These are phyloP conservation scores for Phataginus tetradactyla DNA, from an alignment of 2,797 vertebrate genomes.

Conservation along the genomic window DNA sequence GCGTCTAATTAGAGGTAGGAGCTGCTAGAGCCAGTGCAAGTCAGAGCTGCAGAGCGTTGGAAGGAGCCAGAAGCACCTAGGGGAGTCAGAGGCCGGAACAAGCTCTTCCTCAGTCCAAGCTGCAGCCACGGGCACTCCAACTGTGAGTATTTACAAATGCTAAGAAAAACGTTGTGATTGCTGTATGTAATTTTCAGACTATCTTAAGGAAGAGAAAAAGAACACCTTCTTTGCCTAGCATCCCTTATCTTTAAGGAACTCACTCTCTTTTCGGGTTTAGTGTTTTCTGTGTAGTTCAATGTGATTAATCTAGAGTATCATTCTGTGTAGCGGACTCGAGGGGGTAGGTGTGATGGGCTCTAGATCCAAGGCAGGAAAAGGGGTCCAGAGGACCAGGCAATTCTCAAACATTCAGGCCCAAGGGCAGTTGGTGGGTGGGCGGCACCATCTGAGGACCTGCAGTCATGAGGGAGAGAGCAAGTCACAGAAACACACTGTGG, in stretches of 20 bases:
- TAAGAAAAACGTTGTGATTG: neutral
- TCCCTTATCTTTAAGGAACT: neutral
- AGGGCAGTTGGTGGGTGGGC: neutral
- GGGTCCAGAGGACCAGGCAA: neutral
- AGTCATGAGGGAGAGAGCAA: neutral
- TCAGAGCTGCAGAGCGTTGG: neutral
- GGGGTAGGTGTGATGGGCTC: neutral
- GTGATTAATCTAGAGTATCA: neutral
- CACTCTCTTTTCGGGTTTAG: neutral
- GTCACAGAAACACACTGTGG: neutral
- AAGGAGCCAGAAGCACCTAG: neutral
- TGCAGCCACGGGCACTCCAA: neutral
- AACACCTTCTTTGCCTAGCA: neutral
- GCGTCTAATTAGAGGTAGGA: neutral
- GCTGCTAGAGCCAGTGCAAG: neutral
- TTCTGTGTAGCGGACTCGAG: neutral
- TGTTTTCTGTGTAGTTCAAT: neutral
- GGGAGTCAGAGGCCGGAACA: neutral
- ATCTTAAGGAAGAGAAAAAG: neutral
- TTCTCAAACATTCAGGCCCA: neutral
- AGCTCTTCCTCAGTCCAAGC: neutral
- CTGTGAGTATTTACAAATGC: slow-evolving; percentile 16
- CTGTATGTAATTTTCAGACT: neutral
- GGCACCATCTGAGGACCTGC: neutral
- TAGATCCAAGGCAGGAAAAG: neutral